Evolutionary conservation across 2,888 invertebrate species (phyloP).

Genomic region (Hydraecia micacea): DNA sequence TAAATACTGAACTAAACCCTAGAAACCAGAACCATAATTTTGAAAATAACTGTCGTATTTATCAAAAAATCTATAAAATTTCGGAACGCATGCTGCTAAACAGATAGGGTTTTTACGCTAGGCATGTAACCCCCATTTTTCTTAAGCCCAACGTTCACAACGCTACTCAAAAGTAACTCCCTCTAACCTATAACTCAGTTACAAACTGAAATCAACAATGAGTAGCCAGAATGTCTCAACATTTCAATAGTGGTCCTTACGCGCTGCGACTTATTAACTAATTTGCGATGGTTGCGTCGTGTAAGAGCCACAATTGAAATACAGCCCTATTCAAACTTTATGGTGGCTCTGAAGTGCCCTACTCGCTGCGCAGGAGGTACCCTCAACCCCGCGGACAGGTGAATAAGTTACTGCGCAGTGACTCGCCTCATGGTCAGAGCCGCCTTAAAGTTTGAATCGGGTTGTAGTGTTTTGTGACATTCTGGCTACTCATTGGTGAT

Average conservation of each 20-base stretch:
- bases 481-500: neutral
- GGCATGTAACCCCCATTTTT: slow-evolving; percentile 4
- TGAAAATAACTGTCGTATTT: slow-evolving; percentile 17
- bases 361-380: no score
- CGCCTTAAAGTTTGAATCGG: neutral
- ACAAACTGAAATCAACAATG: neutral
- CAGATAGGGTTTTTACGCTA: neutral
- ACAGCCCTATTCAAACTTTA: neutral
- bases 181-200: neutral
- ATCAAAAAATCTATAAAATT: slow-evolving; percentile 50
- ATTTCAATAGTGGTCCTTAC: neutral
- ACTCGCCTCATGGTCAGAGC: neutral
- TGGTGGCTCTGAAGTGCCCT: no score
- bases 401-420: neutral
- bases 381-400: neutral
- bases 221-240: neutral
- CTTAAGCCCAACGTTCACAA: neutral
- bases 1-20: slow-evolving; percentile 23
- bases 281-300: neutral
- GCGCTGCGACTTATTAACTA: neutral
- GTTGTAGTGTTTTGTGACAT: neutral
- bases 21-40: slow-evolving; percentile 27
- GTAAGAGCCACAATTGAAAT: neutral
- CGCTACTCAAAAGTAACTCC: neutral
- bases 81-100: slow-evolving; percentile 28